Conservation (phyloP, 2,888 invertebrate genomes). For the Autographa pulchrina region DNA sequence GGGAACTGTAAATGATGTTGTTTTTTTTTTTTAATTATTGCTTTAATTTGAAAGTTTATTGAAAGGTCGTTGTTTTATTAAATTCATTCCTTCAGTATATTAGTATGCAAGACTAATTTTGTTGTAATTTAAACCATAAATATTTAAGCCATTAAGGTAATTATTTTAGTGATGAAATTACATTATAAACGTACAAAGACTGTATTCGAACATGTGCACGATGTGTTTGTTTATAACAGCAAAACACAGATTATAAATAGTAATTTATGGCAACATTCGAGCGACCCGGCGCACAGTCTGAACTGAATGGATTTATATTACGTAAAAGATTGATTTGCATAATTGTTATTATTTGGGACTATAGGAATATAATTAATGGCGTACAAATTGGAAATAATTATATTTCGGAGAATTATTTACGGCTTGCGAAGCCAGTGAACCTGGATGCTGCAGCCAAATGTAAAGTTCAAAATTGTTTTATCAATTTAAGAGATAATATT, state of each 20-base stretch:
- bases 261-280: conserved; percentile 48
- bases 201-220: conserved; percentile 12
- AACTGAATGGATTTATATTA: conserved; percentile 48
- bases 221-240: conserved; percentile 18
- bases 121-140: neutral
- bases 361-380: conserved; percentile 29
- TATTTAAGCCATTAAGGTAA: neutral
- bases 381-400: neutral
- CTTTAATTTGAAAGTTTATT: neutral
- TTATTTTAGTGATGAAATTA: neutral
- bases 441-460: neutral
- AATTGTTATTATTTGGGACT: conserved; percentile 54
- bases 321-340: conserved; percentile 47
- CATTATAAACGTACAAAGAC: neutral
- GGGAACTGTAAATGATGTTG: neutral
- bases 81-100: neutral
- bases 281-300: conserved; percentile 43
- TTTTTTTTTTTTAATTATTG: neutral
- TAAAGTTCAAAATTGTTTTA: neutral
- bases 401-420: neutral
- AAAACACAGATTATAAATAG: conserved; percentile 40
- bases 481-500: neutral
- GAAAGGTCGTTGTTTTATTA: neutral
- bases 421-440: neutral
- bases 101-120: neutral